Conservation (phyloP, 2,113 vertebrate genomes). For the Lycaon pictus region DNA sequence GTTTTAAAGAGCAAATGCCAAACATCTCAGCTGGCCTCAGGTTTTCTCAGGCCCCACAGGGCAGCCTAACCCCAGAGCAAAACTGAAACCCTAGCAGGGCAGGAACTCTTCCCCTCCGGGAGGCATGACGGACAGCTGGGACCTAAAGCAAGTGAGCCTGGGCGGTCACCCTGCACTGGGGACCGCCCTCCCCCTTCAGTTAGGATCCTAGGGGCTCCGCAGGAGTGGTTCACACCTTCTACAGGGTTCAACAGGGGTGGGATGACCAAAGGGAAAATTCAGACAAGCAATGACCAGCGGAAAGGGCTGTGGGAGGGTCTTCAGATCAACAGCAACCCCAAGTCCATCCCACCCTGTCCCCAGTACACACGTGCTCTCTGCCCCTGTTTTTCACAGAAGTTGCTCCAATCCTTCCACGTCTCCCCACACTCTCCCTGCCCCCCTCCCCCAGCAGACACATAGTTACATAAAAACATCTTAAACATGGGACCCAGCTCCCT, state of each 20-base stretch:
- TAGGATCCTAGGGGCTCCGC: background rate
- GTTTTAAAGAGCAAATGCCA: background rate
- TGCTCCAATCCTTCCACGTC: background rate
- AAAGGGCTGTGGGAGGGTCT: background rate
- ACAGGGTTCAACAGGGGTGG: background rate
- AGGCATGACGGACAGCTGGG: background rate
- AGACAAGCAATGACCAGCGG: background rate
- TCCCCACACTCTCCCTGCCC: background rate
- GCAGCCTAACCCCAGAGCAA: background rate
- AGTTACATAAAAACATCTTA: slow-evolving; percentile 60
- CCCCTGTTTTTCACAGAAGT: background rate
- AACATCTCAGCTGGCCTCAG: background rate
- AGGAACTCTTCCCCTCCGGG: background rate
- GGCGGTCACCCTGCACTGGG: background rate
- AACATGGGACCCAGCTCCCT: slow-evolving; percentile 52
- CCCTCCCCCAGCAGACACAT: background rate
- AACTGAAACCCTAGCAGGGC: background rate
- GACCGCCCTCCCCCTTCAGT: background rate
- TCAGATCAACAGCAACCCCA: background rate
- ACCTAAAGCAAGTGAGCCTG: background rate
- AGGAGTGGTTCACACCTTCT: background rate
- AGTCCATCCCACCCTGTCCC: background rate
- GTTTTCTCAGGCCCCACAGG: accelerated
- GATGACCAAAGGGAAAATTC: background rate
- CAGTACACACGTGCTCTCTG: background rate